Percentiles rank a stretch among this genome's conserved stretches.
Evolutionary conservation across 2,797 vertebrate genomes (phyloP).

Genomic region (Hafferia zeledoni): DNA sequence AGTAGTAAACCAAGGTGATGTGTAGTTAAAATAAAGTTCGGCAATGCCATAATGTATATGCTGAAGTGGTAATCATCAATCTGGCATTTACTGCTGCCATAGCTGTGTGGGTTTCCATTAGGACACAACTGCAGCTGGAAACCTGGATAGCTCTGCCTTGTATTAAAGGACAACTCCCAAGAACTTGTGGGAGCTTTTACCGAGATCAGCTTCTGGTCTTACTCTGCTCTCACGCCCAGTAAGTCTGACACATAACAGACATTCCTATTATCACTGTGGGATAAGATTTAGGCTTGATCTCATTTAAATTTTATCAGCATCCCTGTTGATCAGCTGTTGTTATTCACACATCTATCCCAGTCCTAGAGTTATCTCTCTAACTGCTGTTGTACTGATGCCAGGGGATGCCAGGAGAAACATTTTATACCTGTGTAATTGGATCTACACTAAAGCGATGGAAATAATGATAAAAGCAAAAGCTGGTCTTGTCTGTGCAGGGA

Average conservation of each 20-base stretch:
- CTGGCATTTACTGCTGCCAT: not conserved
- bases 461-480: conserved; percentile 60
- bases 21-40: not conserved
- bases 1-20: not conserved
- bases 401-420: conserved; percentile 42
- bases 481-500: not conserved
- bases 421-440: conserved; percentile 65
- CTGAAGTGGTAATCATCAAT: not conserved
- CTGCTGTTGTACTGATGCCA: conserved; percentile 50
- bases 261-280: conserved; percentile 17
- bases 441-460: conserved; percentile 29
- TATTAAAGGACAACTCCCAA: not conserved
- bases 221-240: not conserved
- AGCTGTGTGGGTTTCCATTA: not conserved
- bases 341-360: conserved; percentile 49
- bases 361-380: conserved; percentile 54
- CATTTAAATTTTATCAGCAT: conserved; percentile 64
- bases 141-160: not conserved
- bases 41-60: not conserved
- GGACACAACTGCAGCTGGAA: not conserved
- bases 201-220: not conserved
- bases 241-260: conserved; percentile 39
- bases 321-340: conserved; percentile 58
- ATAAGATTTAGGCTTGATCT: conserved; percentile 51
- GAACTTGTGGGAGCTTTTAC: not conserved